Evolutionary conservation across 2,797 vertebrate species (phyloP), one percentile per base, ranked within the genome.

Genomic region (Siniperca scherzeri): DNA sequence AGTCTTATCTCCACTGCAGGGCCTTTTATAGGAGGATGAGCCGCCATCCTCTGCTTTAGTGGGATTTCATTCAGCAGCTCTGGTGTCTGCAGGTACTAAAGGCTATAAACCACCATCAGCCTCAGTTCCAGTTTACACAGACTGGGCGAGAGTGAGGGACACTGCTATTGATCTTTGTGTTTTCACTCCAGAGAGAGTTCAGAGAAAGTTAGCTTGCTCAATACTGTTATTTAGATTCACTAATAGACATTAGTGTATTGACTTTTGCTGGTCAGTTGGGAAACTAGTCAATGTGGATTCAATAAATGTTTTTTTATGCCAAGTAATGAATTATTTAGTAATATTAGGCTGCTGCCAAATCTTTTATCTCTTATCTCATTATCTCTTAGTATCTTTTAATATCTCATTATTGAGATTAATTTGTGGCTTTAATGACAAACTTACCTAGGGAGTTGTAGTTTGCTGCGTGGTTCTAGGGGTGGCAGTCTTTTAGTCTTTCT

Each of bases 91-190:
- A 62, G 55, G 48, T 40, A 42, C 57, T 62, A 17, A 71, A 56
- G 38, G 13, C 69, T 48, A 22, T 78, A 79, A 83, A 85, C 60
- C 72, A 74, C 22, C 44, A 14, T 10, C 74, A 72, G 38, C 50
- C 64, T 70, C 59, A 7, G 36, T 4, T 30, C 68, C 70, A 69
- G 61, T 81, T 60, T 14, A 67, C 65, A 65, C 40, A 61, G 55
- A 48, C 68, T 62, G 75, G 53, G 17, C 53, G 60, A 44, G 21
- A 14, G 30, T 36, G 68, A 52, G 40, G 53, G 25, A 70, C 19
- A 1, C 55, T 66, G 69, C 7, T 79, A 64, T 83, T 74, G 89
- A 86, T 88, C 78, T 50, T 50, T 72, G 77, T 48, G 50, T 62
- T 68, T 60, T 78, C 36, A 66, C 74, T 67, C 0, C 1, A 53